phyloP scores from a whole-genome alignment of 1,140 invertebrate species.

The Scaptomyza hsui region DNA sequence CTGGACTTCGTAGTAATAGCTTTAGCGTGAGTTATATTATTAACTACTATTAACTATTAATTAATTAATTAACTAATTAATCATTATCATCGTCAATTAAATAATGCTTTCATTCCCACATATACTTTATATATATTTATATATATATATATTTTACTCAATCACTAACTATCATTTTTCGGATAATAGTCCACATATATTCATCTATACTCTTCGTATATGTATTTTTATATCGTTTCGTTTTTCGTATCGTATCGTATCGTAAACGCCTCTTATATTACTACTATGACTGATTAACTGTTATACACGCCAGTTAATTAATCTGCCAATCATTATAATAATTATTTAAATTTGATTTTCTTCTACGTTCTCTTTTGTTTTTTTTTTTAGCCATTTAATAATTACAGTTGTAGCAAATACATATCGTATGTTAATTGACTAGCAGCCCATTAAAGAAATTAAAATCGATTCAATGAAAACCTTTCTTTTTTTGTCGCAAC shows the following conservation, averaged over 20 bases:
- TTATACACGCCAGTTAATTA: conserved; percentile 23
- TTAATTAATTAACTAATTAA: conserved; percentile 13
- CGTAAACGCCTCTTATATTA: conserved; percentile 23
- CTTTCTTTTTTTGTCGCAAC: no score
- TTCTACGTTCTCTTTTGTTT: conserved; percentile 6
- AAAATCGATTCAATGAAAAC: conserved; percentile 1
- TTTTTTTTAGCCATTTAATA: conserved; percentile 15
- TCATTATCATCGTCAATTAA: conserved; percentile 7
- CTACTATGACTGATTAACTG: conserved; percentile 19
- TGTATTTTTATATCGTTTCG: conserved; percentile 7
- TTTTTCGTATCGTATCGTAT: conserved; percentile 19
- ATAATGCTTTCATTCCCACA: neutral
- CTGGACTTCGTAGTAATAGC: conserved; percentile 99
- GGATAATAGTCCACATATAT: neutral
- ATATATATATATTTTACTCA: neutral
- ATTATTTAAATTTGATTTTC: conserved; percentile 7
- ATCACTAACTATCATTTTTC: neutral
- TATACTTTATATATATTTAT: neutral
- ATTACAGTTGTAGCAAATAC: conserved; percentile 39
- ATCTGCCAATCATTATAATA: neutral
- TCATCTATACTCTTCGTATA: neutral
- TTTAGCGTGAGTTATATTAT: conserved; percentile 96
- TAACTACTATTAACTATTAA: conserved; percentile 54
- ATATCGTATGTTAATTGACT: conserved; percentile 43
- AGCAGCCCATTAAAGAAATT: conserved; percentile 29